A percentile compares a stretch with the other conserved stretches of the same genome.
Evolutionary conservation across 2,888 invertebrate genomes (phyloP).

Genomic region (Rhagonycha fulva): DNA sequence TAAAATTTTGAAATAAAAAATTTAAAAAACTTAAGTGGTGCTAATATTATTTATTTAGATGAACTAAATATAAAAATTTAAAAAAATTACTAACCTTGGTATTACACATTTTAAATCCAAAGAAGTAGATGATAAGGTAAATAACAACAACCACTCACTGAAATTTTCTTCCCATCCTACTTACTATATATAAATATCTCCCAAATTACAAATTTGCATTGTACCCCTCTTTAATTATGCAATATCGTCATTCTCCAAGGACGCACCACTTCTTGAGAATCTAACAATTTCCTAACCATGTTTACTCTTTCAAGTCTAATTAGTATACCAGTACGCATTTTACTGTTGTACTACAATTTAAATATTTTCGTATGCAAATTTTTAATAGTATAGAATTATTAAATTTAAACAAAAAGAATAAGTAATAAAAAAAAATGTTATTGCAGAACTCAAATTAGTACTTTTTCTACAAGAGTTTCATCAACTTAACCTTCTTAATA

Average conservation of each 20-base stretch:
- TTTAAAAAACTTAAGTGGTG: no score
- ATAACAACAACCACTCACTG: conserved; percentile 38
- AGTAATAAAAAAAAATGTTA: background rate
- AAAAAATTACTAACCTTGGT: conserved; percentile 23
- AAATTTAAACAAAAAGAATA: background rate
- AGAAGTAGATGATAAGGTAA: conserved; percentile 26
- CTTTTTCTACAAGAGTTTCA: background rate
- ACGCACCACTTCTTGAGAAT: conserved; percentile 21
- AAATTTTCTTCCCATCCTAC: conserved; percentile 38
- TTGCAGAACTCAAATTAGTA: background rate
- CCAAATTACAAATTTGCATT: conserved; percentile 41
- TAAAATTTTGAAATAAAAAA: no score
- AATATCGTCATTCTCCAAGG: conserved; percentile 37
- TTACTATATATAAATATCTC: conserved; percentile 47
- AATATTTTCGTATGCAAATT: background rate
- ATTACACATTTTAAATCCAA: conserved; percentile 27
- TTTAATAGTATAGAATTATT: background rate
- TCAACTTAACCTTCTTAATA: background rate
- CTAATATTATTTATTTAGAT: no score
- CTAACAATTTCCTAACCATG: background rate
- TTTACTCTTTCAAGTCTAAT: background rate
- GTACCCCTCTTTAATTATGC: conserved; percentile 37
- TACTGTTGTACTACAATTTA: background rate
- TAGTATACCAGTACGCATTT: background rate
- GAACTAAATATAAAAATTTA: background rate